Evolutionary conservation across 2,113 vertebrate species (phyloP), one percentile per base, ranked within the genome.

Genomic region (Myotis lucifugus): DNA sequence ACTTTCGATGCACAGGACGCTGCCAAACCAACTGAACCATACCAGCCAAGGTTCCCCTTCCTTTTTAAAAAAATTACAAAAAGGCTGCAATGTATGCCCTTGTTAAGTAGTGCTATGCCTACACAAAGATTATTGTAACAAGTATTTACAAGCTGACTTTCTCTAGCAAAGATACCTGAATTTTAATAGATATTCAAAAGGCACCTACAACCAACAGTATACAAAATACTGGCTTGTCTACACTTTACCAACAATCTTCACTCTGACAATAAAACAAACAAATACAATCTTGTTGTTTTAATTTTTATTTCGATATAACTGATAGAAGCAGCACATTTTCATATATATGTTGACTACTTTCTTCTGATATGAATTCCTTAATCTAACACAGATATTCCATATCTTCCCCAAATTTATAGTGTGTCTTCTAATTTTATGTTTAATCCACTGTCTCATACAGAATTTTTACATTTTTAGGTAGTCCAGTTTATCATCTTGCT

Each of bases 101-200:
- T 88, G 54, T 3, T 79, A 86, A 87, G 40, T 67, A 3, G 78
- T 89, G 12, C 46, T n/a, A 87, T 42, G 27, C 29, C 66, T 95
- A 74, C 18, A 23, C 8, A 85, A 90, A 89, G 40, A 48, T 56
- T 69, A 73, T 46, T 85, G 23, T 48, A 94, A 95, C 76, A 83
- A 90, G 84, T 66, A 88, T 56, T 48, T 77, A 69, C 5, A 89
- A 83, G 48, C 21, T 52, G 25, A 85, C 76, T 56, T 70, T 96
- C 77, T 84, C 77, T 76, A 95, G 64, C 27, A 91, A 95, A 95
- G 67, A 6, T 73, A 86, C 0, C 3, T 82, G 23, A 82, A 89
- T 85, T 88, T 84, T 96, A 91, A 76, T 23, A 87, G 32, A 56
- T 66, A 91, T 29, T 73, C 32, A 82, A 88, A 91, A 89, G 9